Percentiles rank a stretch among this genome's conserved stretches.
phyloP scores from a whole-genome alignment of 2,113 vertebrate genomes.

The Paradisaea rubra region DNA sequence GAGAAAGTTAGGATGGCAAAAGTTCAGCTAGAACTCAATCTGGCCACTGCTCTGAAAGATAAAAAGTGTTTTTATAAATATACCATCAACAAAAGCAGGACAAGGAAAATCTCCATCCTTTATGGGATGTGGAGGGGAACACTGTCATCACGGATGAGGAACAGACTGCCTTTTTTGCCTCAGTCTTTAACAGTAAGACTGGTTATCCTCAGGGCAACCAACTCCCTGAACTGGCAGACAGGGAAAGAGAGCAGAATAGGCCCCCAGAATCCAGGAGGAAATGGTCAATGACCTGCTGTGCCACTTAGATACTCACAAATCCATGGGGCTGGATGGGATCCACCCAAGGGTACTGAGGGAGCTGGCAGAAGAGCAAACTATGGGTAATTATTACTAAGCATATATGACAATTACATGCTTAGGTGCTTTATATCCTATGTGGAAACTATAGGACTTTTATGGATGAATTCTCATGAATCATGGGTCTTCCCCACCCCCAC shows the following conservation, averaged over 20 bases:
- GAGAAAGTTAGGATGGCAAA: not conserved
- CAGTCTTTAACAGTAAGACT: not conserved
- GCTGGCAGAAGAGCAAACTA: not conserved
- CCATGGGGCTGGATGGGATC: no score
- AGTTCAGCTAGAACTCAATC: not conserved
- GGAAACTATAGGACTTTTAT: not conserved
- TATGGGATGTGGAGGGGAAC: not conserved
- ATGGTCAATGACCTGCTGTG: not conserved
- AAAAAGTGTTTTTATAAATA: not conserved
- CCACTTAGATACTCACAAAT: not conserved
- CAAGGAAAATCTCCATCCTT: not conserved
- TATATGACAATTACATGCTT: not conserved
- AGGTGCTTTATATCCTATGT: not conserved
- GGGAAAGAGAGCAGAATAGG: not conserved
- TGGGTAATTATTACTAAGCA: not conserved
- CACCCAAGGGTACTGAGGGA: not conserved
- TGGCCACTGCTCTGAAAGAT: not conserved
- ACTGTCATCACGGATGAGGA: not conserved
- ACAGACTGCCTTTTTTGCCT: not conserved
- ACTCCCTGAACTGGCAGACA: not conserved
- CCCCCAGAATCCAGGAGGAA: not conserved
- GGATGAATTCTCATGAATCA: not conserved
- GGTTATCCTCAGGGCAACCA: not conserved
- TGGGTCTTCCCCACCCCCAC: not conserved
- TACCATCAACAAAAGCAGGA: not conserved